Evolutionary conservation across 2,113 vertebrate genomes (phyloP).

Genomic region (Gavialis gangeticus): DNA sequence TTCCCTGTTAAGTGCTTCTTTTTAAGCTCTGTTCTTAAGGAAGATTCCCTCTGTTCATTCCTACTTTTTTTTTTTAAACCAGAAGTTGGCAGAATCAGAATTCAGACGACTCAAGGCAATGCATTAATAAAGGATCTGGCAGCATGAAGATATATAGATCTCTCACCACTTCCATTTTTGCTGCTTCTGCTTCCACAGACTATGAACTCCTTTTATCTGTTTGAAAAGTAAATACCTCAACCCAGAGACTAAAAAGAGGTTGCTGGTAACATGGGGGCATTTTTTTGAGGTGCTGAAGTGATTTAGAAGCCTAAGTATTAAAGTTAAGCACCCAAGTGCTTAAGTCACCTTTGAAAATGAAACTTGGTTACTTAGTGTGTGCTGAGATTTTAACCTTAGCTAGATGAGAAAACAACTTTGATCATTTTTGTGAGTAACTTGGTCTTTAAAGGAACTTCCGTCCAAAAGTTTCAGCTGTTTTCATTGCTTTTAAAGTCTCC

Average conservation of each 20-base stretch:
- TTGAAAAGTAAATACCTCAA: rapidly evolving
- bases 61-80: rapidly evolving
- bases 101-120: background rate
- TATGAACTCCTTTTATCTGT: rapidly evolving
- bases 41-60: background rate
- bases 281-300: rapidly evolving
- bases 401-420: background rate
- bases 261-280: rapidly evolving
- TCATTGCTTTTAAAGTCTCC: background rate
- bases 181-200: background rate
- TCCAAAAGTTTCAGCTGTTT: background rate
- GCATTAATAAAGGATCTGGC: rapidly evolving
- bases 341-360: rapidly evolving
- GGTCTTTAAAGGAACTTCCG: background rate
- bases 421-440: background rate
- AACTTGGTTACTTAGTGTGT: background rate
- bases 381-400: background rate
- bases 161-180: background rate
- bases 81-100: background rate
- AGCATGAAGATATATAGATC: rapidly evolving
- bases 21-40: rapidly evolving
- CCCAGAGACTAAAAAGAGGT: background rate
- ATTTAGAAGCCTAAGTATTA: rapidly evolving
- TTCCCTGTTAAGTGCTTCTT: background rate
- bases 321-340: rapidly evolving